Percentiles rank a stretch among this genome's conserved stretches.
phyloP scores from a whole-genome alignment of 2,797 vertebrate genomes.

The Lithobates sylvaticus region DNA sequence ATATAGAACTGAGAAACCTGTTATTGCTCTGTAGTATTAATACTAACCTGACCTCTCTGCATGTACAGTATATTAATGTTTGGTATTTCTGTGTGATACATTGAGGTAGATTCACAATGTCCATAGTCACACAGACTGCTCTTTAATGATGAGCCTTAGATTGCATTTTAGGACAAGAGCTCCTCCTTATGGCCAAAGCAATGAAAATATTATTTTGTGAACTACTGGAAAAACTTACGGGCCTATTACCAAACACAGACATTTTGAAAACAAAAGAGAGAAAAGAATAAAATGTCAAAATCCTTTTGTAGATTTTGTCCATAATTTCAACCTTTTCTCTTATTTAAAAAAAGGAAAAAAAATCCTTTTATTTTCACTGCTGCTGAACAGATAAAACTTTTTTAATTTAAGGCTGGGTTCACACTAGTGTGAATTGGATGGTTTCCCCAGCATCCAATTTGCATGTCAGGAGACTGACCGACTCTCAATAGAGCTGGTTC shows the following conservation, averaged over 20 bases:
- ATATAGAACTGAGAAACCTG: neutral
- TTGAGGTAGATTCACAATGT: neutral
- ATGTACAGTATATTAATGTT: neutral
- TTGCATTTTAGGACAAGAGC: conserved; percentile 21
- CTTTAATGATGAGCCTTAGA: neutral
- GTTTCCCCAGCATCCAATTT: too few relatives aligned
- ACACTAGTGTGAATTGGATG: too few relatives aligned
- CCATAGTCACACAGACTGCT: neutral
- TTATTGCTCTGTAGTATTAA: neutral
- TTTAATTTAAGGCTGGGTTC: too few relatives aligned
- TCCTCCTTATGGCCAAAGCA: conserved; percentile 41
- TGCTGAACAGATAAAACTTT: too few relatives aligned
- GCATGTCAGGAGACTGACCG: too few relatives aligned
- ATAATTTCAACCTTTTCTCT: too few relatives aligned
- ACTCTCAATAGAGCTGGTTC: too few relatives aligned
- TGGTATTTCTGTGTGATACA: neutral
- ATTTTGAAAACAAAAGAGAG: neutral
- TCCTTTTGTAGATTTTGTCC: too few relatives aligned
- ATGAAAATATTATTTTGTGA: neutral
- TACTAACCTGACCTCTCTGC: neutral
- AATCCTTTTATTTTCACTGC: too few relatives aligned
- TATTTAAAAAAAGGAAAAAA: too few relatives aligned
- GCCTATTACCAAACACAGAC: neutral
- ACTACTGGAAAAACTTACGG: neutral
- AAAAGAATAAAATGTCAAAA: too few relatives aligned